Evolutionary conservation across 2,797 vertebrate genomes (phyloP).

Genomic region (Sebastes minor): DNA sequence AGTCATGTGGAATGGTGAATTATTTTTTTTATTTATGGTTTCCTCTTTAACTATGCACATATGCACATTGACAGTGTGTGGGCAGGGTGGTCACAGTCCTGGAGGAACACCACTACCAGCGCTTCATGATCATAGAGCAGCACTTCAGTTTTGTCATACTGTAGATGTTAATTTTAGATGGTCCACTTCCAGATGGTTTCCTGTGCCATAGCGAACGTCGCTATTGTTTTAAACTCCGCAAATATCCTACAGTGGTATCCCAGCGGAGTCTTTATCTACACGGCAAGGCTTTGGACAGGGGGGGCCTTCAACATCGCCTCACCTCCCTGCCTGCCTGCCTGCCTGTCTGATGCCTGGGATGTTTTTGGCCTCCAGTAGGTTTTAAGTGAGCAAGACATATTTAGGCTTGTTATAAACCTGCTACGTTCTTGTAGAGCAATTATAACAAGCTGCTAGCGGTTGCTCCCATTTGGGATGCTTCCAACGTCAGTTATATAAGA

Average conservation of each 20-base stretch:
- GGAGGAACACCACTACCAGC: constrained; percentile 26
- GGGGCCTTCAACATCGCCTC: constrained; percentile 2
- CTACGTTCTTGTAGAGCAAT: constrained; percentile 57
- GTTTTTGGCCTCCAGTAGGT: constrained; percentile 41
- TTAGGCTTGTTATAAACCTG: constrained; percentile 59
- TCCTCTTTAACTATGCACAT: constrained; percentile 33
- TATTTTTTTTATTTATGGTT: constrained; percentile 29
- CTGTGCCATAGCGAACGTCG: neutral
- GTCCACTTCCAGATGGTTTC: constrained; percentile 35
- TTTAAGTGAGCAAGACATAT: constrained; percentile 55
- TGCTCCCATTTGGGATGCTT: constrained; percentile 51
- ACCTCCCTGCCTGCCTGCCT: neutral
- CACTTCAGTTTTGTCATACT: constrained; percentile 19
- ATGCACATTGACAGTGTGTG: constrained; percentile 46
- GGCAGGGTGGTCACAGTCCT: constrained; percentile 35
- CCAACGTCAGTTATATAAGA: constrained; percentile 51
- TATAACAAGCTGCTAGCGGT: constrained; percentile 54
- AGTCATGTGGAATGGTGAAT: constrained; percentile 40
- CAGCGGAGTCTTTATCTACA: neutral
- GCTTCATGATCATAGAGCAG: constrained; percentile 17
- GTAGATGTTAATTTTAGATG: constrained; percentile 40
- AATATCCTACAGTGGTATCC: constrained; percentile 4
- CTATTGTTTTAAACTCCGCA: constrained; percentile 33
- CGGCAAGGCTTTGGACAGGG: neutral
- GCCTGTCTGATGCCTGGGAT: constrained; percentile 11